phyloP scores from a whole-genome alignment of 1,140 invertebrate species.

The Drosophila eugracilis region DNA sequence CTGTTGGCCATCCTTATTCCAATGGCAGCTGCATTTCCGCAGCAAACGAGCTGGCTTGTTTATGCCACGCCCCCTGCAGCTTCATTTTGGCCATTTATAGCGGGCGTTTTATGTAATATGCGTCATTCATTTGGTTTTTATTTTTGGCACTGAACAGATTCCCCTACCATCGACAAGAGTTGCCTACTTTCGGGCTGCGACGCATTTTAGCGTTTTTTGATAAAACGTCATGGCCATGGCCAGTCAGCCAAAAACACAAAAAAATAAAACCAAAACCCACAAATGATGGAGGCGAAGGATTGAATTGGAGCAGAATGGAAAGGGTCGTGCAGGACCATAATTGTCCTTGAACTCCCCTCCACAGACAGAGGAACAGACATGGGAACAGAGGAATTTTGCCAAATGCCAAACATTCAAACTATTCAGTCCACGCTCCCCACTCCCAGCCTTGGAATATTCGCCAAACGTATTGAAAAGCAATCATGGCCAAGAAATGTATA shows the following conservation, averaged over 20 bases:
- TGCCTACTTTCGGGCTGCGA: conserved; percentile 57
- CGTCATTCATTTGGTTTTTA: conserved; percentile 53
- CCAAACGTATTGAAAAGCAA: conserved; percentile 49
- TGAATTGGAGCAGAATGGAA: neutral
- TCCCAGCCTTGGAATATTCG: conserved; percentile 34
- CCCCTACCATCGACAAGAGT: conserved; percentile 1
- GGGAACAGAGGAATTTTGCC: conserved; percentile 26
- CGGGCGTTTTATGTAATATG: conserved; percentile 41
- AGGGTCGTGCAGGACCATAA: conserved; percentile 10
- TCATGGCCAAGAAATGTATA: conserved; percentile 56
- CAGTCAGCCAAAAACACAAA: neutral
- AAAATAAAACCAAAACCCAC: conserved; percentile 27
- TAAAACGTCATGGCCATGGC: conserved; percentile 41
- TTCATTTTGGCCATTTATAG: conserved; percentile 40
- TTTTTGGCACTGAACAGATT: conserved; percentile 48
- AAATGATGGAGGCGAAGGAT: conserved; percentile 11
- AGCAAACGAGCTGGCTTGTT: conserved; percentile 61
- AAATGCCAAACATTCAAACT: conserved; percentile 53
- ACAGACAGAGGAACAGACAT: conserved; percentile 15
- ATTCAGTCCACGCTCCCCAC: neutral
- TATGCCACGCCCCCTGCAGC: conserved; percentile 28
- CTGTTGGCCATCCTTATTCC: conserved; percentile 28
- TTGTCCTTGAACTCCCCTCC: conserved; percentile 54
- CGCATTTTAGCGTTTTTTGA: conserved; percentile 45
- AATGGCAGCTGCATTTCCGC: conserved; percentile 48